phyloP scores from a whole-genome alignment of 2,888 invertebrate species.

The Drosophila neonasuta region DNA sequence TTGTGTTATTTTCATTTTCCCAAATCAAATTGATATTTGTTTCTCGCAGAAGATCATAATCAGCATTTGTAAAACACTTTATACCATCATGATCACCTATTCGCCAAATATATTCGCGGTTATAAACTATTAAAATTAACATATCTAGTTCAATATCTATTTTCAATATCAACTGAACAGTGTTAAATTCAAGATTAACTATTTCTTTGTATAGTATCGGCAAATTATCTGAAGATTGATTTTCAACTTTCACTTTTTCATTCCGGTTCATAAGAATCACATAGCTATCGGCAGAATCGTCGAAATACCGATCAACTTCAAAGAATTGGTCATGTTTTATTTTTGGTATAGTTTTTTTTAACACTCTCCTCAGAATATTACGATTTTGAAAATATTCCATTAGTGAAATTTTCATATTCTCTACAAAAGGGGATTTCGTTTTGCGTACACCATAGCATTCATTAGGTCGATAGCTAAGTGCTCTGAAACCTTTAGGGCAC shows the following conservation, averaged over 20 bases:
- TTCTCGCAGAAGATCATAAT: conserved; percentile 83
- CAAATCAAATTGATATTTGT: conserved; percentile 82
- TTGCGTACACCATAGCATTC: conserved; percentile 74
- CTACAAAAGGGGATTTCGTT: not conserved
- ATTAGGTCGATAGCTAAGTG: conserved; percentile 67
- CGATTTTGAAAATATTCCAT: conserved; percentile 64
- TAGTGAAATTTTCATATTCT: conserved; percentile 33
- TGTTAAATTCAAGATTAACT: conserved; percentile 26
- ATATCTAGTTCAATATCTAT: conserved; percentile 45
- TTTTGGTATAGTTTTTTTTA: conserved; percentile 44
- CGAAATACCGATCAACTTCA: conserved; percentile 42
- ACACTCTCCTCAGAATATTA: conserved; percentile 52
- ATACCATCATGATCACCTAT: conserved; percentile 80
- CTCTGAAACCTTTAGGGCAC: conserved; percentile 68
- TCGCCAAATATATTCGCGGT: conserved; percentile 84
- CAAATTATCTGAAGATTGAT: conserved; percentile 17
- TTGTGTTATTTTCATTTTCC: conserved; percentile 67
- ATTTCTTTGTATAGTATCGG: conserved; percentile 55
- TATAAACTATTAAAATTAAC: conserved; percentile 84
- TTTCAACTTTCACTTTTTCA: conserved; percentile 42
- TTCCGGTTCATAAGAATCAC: conserved; percentile 59
- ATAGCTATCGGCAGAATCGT: conserved; percentile 41
- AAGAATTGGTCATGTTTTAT: conserved; percentile 22
- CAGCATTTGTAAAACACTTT: conserved; percentile 85
- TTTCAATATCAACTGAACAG: conserved; percentile 64